Evolutionary conservation across 2,797 vertebrate genomes (phyloP).

Genomic region (Varecia variegata): DNA sequence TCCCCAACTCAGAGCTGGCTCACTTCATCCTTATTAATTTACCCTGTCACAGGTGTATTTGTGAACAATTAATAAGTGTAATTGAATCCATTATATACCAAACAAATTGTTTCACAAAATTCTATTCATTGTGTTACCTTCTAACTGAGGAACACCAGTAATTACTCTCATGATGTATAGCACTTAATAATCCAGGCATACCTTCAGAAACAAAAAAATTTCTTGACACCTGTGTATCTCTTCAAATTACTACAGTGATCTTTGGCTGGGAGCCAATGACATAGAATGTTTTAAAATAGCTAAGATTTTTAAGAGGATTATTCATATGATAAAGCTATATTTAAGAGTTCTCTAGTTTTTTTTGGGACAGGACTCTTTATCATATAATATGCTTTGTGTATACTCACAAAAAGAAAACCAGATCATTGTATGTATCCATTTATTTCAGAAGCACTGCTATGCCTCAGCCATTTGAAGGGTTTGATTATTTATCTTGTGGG

Average conservation of each 20-base stretch:
- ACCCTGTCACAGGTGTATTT: conserved; percentile 31
- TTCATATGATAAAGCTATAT: conserved; percentile 37
- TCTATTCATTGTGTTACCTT: conserved; percentile 34
- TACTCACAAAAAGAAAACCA: not conserved
- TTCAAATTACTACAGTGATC: conserved; percentile 65
- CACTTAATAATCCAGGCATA: conserved; percentile 58
- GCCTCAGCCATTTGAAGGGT: conserved; percentile 43
- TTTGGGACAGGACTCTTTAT: conserved; percentile 47
- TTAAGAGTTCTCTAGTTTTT: conserved; percentile 57
- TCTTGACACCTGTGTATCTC: conserved; percentile 37
- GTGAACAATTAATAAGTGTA: not conserved
- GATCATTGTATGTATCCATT: conserved; percentile 57
- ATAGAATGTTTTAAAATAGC: conserved; percentile 52
- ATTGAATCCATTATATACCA: conserved; percentile 37
- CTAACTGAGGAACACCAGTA: conserved; percentile 14
- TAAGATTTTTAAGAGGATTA: conserved; percentile 44
- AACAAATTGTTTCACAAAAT: conserved; percentile 59
- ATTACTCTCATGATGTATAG: conserved; percentile 68
- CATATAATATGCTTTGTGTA: conserved; percentile 21
- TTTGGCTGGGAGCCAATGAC: conserved; percentile 68
- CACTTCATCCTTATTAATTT: not conserved
- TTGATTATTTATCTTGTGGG: conserved; percentile 69
- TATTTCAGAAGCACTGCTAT: conserved; percentile 64
- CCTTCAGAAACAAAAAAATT: conserved; percentile 56
- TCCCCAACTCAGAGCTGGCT: not conserved